Base-by-base conservation (phyloP, 2,113 vertebrate genomes). In the Hemichromis elongatus region DNA sequence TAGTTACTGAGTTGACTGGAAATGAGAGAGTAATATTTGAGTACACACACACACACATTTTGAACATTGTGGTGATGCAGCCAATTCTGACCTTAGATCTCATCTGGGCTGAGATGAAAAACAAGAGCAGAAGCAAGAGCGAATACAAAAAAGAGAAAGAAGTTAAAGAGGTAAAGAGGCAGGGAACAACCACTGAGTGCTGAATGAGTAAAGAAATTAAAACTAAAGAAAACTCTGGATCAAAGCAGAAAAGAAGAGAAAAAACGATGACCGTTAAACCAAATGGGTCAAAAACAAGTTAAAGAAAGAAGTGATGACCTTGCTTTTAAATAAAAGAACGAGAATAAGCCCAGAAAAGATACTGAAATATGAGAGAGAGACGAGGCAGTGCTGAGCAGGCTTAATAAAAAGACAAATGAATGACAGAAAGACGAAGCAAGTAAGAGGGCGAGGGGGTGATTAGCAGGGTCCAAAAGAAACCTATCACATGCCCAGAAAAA, bases 341-440 rank as follows among this genome's bases (percentile, higher is more conserved):
- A 16, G 82, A 80, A 28, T 66, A 81, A 84, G 83, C 85, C 59
- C 59, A 42, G 79, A 81, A 86, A 53, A 80, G 78, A 88, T 3
- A 53, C 7, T 13, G 53, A 24, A 19, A 77, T 14, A 16, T 13
- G 35, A 81, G 66, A 61, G 8, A 5, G 6, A 5, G 70, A 37
- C 1, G 30, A 78, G 47, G 73, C 56, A n/a, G 33, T 28, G 86
- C 75, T 59, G 80, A 70, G 87, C 28, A 21, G 19, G 57, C 83
- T 91, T 77, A 82, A 84, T 83, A 37, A 79, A 66, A 83, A 93
- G 90, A 90, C 90, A 92, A 86, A 91, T 87, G 90, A 89, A 89
- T 84, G 89, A 89, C 68, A 80, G 52, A 61, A 77, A 92, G 86
- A 83, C 82, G 88, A 85, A 88, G 81, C 53, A 35, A 16, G 13